A percentile compares a stretch with the other conserved stretches of the same genome.
Conservation (phyloP, 2,888 invertebrate species). For the Odontocolon sp. region DNA sequence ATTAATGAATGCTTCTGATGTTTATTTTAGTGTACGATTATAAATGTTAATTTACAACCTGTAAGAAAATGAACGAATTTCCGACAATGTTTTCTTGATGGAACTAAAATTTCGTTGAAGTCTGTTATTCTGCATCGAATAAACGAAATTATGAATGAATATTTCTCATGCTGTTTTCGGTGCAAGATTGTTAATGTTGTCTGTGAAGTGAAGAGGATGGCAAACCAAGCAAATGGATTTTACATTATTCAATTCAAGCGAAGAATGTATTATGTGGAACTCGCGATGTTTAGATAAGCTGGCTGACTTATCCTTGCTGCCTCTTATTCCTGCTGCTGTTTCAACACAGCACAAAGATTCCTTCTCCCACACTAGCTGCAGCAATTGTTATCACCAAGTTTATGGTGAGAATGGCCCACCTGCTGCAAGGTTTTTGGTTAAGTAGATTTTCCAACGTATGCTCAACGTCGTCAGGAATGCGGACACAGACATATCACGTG, state of each 20-base stretch:
- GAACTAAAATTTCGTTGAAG: too few relatives aligned
- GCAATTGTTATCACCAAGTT: constrained; percentile 52
- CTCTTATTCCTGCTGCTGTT: constrained; percentile 24
- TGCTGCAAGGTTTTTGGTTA: constrained; percentile 37
- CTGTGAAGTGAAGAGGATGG: neutral
- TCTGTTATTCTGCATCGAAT: too few relatives aligned
- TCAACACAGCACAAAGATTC: neutral
- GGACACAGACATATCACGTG: neutral
- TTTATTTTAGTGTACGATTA: too few relatives aligned
- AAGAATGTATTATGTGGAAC: constrained; percentile 35
- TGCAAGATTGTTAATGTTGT: too few relatives aligned
- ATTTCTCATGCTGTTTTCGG: too few relatives aligned
- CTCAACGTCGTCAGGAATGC: constrained; percentile 44
- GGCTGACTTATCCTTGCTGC: constrained; percentile 1
- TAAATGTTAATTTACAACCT: too few relatives aligned
- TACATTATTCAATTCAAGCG: constrained; percentile 43
- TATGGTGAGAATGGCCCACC: constrained; percentile 41
- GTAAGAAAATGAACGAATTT: too few relatives aligned
- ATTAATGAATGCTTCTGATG: too few relatives aligned
- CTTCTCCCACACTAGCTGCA: constrained; percentile 14
- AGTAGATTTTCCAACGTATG: constrained; percentile 45
- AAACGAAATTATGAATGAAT: too few relatives aligned
- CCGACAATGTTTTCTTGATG: too few relatives aligned
- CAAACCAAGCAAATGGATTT: constrained; percentile 11
- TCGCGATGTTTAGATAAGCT: constrained; percentile 24